Evolutionary conservation across 2,888 invertebrate genomes (phyloP).

Genomic region (Xestobium rufovillosum): DNA sequence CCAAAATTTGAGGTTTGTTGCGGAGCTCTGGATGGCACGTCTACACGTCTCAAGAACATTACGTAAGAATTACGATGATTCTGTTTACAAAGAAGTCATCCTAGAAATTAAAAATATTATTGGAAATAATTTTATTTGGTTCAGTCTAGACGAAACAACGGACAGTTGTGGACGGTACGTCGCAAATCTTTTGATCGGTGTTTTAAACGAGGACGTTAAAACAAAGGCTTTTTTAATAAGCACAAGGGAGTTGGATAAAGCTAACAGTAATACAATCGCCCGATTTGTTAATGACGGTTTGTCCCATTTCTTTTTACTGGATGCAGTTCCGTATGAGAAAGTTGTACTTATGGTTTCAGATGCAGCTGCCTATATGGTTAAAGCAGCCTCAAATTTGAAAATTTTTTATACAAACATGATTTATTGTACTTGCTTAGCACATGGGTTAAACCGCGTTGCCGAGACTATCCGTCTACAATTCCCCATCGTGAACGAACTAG

Average conservation of each 20-base stretch:
- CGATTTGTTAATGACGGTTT: conserved; percentile 11
- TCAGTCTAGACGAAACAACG: conserved; percentile 12
- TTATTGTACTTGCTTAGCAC: conserved; percentile 19
- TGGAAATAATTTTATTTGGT: too few relatives aligned
- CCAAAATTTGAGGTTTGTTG: too few relatives aligned
- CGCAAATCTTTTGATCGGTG: conserved; percentile 7
- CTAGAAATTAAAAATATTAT: too few relatives aligned
- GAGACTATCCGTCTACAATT: conserved; percentile 23
- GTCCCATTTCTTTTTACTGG: conserved; percentile 7
- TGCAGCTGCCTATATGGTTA: conserved; percentile 10
- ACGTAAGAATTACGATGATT: too few relatives aligned
- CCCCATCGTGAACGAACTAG: conserved; percentile 21
- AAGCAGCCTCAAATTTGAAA: conserved; percentile 11
- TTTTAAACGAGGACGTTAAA: conserved; percentile 6
- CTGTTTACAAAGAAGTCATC: too few relatives aligned
- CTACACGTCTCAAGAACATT: too few relatives aligned
- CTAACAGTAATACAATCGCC: conserved; percentile 7
- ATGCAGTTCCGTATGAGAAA: conserved; percentile 12
- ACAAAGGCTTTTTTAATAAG: conserved; percentile 5
- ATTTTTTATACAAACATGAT: conserved; percentile 10
- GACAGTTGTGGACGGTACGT: conserved; percentile 5
- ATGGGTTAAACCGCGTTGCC: conserved; percentile 27
- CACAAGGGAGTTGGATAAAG: conserved; percentile 6
- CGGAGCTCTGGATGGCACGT: too few relatives aligned
- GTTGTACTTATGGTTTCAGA: conserved; percentile 8